Percentiles rank a stretch among this genome's conserved stretches.
Evolutionary conservation across 2,888 invertebrate species (phyloP).

Genomic region (Pachydiplax longipennis): DNA sequence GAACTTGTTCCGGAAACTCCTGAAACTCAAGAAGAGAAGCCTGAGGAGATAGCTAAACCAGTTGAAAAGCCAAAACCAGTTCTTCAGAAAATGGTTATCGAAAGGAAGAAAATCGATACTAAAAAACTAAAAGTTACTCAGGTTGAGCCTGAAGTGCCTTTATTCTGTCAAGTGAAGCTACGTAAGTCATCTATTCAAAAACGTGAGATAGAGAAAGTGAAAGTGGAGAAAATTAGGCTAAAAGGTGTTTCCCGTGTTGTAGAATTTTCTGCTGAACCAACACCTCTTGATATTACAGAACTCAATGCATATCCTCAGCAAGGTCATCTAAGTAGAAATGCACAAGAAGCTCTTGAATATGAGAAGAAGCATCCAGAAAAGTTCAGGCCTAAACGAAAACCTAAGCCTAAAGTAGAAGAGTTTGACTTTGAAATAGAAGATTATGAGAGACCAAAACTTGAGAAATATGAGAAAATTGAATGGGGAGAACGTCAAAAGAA

Average conservation of each 20-base stretch:
- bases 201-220: slow-evolving; percentile 56
- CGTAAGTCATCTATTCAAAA: slow-evolving; percentile 53
- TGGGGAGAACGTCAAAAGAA: slow-evolving; percentile 41
- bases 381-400: slow-evolving; percentile 51
- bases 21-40: slow-evolving; percentile 55
- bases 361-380: slow-evolving; percentile 53
- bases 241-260: slow-evolving; percentile 56
- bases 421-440: slow-evolving; percentile 60
- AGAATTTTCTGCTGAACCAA: slow-evolving; percentile 49
- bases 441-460: slow-evolving; percentile 48
- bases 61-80: slow-evolving; percentile 23
- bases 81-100: slow-evolving; percentile 50
- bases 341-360: slow-evolving; percentile 62
- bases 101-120: slow-evolving; percentile 51
- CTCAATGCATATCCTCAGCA: slow-evolving; percentile 58
- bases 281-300: slow-evolving; percentile 58
- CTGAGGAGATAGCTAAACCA: slow-evolving; percentile 46
- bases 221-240: slow-evolving; percentile 61
- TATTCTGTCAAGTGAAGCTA: slow-evolving; percentile 31
- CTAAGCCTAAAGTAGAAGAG: slow-evolving; percentile 58
- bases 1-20: slow-evolving; percentile 57
- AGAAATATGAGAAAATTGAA: slow-evolving; percentile 49
- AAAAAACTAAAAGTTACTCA: slow-evolving; percentile 51
- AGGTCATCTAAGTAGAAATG: slow-evolving; percentile 62
- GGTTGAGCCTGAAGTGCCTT: slow-evolving; percentile 50